phyloP scores from a whole-genome alignment of 2,113 vertebrate species.

The Tichodroma muraria region DNA sequence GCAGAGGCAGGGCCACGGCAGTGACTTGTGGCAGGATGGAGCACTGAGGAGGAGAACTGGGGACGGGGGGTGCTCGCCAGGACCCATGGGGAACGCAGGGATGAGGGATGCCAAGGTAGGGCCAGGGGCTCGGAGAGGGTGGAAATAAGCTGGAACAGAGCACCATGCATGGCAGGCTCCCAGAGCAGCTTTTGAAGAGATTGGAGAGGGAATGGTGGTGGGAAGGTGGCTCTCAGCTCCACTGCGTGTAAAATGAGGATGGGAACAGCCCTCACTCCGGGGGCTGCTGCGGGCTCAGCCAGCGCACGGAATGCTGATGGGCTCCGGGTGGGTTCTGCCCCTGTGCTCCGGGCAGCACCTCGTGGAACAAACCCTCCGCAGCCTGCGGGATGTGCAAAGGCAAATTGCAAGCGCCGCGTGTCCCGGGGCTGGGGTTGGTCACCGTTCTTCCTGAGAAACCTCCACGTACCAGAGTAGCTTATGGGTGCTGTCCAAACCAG shows the following conservation, averaged over 20 bases:
- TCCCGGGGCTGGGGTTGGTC: not conserved
- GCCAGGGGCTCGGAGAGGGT: not conserved
- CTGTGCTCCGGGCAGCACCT: not conserved
- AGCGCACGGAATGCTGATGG: not conserved
- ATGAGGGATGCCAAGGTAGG: not conserved
- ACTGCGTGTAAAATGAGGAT: not conserved
- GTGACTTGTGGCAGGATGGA: not conserved
- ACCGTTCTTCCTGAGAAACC: not conserved
- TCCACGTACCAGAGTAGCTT: rapidly evolving
- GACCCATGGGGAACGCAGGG: not conserved
- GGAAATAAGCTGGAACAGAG: not conserved
- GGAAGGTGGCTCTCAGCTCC: not conserved
- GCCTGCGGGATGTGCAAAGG: not conserved
- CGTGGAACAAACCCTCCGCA: not conserved
- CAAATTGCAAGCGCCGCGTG: not conserved
- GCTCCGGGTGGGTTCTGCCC: not conserved
- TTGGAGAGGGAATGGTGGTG: not conserved
- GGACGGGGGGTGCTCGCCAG: not conserved
- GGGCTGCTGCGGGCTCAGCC: not conserved
- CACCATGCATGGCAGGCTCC: not conserved
- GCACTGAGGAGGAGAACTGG: not conserved
- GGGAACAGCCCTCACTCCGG: not conserved
- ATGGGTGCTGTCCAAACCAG: not conserved
- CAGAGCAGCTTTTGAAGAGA: not conserved
- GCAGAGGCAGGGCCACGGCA: not conserved